Conservation (phyloP, 2,113 vertebrate genomes). For the Zapornia atra region DNA sequence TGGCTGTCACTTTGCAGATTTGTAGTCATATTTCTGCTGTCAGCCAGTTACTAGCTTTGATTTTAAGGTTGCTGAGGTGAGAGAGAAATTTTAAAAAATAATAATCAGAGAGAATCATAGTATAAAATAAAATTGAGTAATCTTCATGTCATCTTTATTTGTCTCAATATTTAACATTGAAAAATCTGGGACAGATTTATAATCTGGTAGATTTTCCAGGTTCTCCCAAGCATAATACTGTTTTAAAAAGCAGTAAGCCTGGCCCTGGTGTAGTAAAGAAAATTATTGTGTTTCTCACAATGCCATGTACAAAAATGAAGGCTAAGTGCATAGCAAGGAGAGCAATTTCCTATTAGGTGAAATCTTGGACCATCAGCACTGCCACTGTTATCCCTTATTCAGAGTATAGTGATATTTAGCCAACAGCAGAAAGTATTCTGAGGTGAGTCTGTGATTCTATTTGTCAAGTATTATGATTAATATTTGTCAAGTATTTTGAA, state of each 20-base stretch:
- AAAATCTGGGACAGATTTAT: slow-evolving; percentile 24
- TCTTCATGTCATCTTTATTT: background rate
- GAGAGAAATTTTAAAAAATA: background rate
- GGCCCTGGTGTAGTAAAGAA: background rate
- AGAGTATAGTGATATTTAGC: background rate
- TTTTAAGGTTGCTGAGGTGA: background rate
- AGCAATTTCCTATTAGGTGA: background rate
- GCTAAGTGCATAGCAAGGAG: background rate
- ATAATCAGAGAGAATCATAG: background rate
- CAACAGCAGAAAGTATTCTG: background rate
- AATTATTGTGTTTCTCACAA: slow-evolving; percentile 1
- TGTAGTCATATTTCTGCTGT: background rate
- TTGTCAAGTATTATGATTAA: background rate
- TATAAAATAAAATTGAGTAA: background rate
- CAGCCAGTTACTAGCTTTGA: background rate
- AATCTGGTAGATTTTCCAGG: slow-evolving; percentile 29
- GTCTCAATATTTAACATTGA: background rate
- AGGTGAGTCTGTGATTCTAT: background rate
- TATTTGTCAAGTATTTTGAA: background rate
- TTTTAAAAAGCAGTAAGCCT: background rate
- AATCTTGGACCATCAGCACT: background rate
- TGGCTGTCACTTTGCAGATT: background rate
- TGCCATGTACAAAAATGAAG: background rate
- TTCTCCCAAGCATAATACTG: background rate
- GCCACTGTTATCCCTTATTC: background rate